These are phyloP conservation scores for Nomada fabriciana DNA, from an alignment of 2,888 invertebrate species.

Conservation along the genomic window DNA sequence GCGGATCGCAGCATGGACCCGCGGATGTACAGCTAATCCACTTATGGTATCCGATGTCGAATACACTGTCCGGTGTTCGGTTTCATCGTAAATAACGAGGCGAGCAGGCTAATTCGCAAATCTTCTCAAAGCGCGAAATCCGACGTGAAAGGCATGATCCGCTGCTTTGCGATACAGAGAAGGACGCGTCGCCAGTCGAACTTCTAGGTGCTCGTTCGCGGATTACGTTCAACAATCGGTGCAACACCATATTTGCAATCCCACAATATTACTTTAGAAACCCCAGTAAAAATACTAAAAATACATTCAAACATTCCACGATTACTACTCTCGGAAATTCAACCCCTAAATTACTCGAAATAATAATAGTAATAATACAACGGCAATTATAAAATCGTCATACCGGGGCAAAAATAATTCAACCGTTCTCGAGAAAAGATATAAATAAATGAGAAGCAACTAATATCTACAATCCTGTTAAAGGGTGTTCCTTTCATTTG, in stretches of 20 bases:
- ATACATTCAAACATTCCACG: too few relatives aligned
- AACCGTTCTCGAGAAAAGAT: too few relatives aligned
- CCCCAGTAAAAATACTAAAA: too few relatives aligned
- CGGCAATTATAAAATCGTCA: too few relatives aligned
- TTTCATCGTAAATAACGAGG: conserved; percentile 78
- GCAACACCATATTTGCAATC: neutral
- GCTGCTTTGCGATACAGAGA: conserved; percentile 39
- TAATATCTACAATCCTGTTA: too few relatives aligned
- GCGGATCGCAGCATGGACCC: conserved; percentile 66
- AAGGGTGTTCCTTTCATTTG: too few relatives aligned
- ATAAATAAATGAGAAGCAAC: too few relatives aligned
- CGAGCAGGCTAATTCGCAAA: conserved; percentile 78
- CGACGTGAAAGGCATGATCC: conserved; percentile 71
- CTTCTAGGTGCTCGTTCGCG: conserved; percentile 16
- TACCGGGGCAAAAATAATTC: too few relatives aligned
- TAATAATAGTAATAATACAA: too few relatives aligned
- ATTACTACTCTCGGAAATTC: too few relatives aligned
- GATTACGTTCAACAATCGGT: neutral
- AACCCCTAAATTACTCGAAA: too few relatives aligned
- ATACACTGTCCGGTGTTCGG: conserved; percentile 77
- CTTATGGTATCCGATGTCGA: conserved; percentile 81
- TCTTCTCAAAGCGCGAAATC: conserved; percentile 75
- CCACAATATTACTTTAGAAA: too few relatives aligned
- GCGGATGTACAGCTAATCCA: conserved; percentile 77
- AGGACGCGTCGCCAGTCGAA: conserved; percentile 11